A percentile compares a stretch with the other conserved stretches of the same genome.
Conservation (phyloP, 1,140 invertebrate species). For the Danaus plexippus region DNA sequence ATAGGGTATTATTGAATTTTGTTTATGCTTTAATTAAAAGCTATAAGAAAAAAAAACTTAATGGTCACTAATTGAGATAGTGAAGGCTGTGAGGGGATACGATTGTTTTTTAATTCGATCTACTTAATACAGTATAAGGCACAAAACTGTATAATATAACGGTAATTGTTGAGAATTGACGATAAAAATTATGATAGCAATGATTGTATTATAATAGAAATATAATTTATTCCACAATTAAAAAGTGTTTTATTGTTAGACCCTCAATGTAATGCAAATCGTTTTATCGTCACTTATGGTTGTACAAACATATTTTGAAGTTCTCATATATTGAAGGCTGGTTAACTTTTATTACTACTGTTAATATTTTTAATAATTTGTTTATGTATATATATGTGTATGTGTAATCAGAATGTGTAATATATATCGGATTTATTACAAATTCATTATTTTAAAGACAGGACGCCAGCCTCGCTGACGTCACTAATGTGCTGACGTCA, state of each 20-base stretch:
- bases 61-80: slow-evolving; percentile 26
- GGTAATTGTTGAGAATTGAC: slow-evolving; percentile 62
- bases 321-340: no score
- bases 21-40: slow-evolving; percentile 26
- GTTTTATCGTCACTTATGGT: no score
- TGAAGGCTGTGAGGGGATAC: slow-evolving; percentile 44
- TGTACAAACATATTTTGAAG: no score
- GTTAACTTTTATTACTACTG: no score
- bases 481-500: no score
- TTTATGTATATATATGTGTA: no score
- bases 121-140: slow-evolving; percentile 40
- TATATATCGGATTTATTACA: no score
- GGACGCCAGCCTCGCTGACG: no score
- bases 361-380: no score
- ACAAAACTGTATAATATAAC: slow-evolving; percentile 56
- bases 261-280: no score
- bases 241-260: slow-evolving; percentile 21
- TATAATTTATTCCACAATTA: slow-evolving; percentile 62
- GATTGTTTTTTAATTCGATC: slow-evolving; percentile 20
- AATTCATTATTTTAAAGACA: no score
- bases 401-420: no score
- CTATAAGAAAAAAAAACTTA: slow-evolving; percentile 22
- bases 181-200: slow-evolving; percentile 52
- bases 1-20: slow-evolving; percentile 23
- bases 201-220: slow-evolving; percentile 64